Percentiles rank a stretch among this genome's conserved stretches.
These are phyloP conservation scores for Phymorhynchus buccinoides DNA, from an alignment of 1,140 invertebrate species.

Conservation along the genomic window DNA sequence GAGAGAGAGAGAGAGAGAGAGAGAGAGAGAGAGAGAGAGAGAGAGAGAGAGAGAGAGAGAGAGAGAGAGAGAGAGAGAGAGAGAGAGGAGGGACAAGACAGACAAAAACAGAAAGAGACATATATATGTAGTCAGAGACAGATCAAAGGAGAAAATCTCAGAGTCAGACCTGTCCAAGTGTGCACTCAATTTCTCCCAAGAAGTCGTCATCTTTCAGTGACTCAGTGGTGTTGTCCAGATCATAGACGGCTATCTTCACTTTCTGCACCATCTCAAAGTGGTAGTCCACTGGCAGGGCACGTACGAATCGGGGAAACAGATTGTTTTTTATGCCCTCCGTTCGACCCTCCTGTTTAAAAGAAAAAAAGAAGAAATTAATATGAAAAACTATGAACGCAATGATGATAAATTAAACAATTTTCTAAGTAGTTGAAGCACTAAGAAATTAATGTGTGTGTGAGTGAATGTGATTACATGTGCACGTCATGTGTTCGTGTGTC, in stretches of 20 bases:
- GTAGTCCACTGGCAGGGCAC: conserved; percentile 75
- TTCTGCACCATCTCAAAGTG: conserved; percentile 77
- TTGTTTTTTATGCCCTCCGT: conserved; percentile 79
- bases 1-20: too few relatives aligned
- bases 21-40: too few relatives aligned
- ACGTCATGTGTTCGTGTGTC: too few relatives aligned
- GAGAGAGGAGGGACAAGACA: too few relatives aligned
- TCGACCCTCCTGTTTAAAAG: conserved; percentile 71
- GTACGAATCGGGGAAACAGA: conserved; percentile 78
- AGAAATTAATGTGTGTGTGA: neutral
- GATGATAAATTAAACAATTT: too few relatives aligned
- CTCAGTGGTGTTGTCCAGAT: conserved; percentile 75
- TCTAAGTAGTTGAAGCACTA: too few relatives aligned
- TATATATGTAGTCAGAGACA: too few relatives aligned
- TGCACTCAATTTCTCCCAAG: conserved; percentile 76
- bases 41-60: too few relatives aligned
- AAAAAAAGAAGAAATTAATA: too few relatives aligned
- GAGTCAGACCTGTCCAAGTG: conserved; percentile 74
- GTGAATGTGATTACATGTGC: neutral
- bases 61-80: too few relatives aligned
- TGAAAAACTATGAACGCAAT: neutral
- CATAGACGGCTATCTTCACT: conserved; percentile 76
- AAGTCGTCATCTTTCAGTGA: conserved; percentile 77
- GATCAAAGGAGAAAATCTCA: neutral
- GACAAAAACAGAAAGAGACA: too few relatives aligned